Evolutionary conservation across 2,113 vertebrate genomes (phyloP).

Genomic region (Psilopsiagon aymara): DNA sequence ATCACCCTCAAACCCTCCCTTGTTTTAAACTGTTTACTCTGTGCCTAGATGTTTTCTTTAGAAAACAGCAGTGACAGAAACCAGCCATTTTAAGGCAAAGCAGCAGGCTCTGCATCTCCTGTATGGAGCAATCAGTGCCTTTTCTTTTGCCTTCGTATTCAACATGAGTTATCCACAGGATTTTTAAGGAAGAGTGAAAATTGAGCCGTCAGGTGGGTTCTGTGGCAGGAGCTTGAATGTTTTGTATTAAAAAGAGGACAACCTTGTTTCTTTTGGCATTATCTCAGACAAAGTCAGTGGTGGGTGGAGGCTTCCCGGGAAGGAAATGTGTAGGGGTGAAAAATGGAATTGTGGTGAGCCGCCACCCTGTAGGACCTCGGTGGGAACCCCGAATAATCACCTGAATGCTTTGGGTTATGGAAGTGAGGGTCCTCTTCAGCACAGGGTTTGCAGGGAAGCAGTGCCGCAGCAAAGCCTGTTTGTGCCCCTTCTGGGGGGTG

Average conservation of each 20-base stretch:
- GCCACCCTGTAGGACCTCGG: constrained; percentile 34
- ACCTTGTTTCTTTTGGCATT: constrained; percentile 76
- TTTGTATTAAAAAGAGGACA: not conserved
- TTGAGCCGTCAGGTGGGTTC: constrained; percentile 59
- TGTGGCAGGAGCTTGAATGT: constrained; percentile 24
- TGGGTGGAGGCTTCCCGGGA: constrained; percentile 68
- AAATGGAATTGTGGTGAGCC: constrained; percentile 50
- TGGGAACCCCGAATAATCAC: constrained; percentile 57
- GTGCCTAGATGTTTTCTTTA: constrained; percentile 36
- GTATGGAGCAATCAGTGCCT: not conserved
- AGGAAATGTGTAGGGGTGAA: constrained; percentile 69
- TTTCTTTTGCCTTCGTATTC: constrained; percentile 43
- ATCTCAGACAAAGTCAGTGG: constrained; percentile 61
- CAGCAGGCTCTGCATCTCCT: constrained; percentile 10
- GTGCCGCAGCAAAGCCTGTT: not conserved
- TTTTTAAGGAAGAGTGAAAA: constrained; percentile 59
- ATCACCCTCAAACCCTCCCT: constrained; percentile 23
- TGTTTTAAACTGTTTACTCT: constrained; percentile 63
- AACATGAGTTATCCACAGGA: not conserved
- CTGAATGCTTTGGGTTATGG: constrained; percentile 16
- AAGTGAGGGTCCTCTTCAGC: not conserved
- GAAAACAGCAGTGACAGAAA: constrained; percentile 22
- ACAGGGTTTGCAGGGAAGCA: not conserved
- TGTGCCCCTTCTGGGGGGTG: not conserved
- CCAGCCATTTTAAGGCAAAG: not conserved